Conservation (phyloP, 1,140 invertebrate genomes). For the Drosophila prosaltans region DNA sequence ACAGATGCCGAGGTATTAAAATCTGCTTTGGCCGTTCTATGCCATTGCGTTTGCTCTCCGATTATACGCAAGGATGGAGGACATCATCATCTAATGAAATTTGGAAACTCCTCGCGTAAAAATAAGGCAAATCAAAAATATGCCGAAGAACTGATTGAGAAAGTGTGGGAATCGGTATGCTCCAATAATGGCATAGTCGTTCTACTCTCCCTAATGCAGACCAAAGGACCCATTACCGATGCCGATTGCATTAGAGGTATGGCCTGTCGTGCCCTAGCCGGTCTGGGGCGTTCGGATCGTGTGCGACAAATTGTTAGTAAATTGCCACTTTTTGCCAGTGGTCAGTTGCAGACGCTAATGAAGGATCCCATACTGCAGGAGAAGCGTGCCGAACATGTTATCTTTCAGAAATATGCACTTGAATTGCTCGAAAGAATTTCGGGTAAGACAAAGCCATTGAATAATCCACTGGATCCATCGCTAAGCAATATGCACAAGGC, state of each 20-base stretch:
- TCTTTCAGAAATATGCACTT: conserved; percentile 97
- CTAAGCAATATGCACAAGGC: conserved; percentile 94
- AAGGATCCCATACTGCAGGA: conserved; percentile 98
- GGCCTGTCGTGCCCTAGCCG: conserved; percentile 95
- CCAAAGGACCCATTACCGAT: conserved; percentile 97
- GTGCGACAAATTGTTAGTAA: conserved; percentile 98
- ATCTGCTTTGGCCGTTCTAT: conserved; percentile 93
- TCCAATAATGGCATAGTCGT: conserved; percentile 98
- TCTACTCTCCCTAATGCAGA: conserved; percentile 91
- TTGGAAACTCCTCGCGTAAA: conserved; percentile 86
- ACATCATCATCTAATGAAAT: conserved; percentile 78
- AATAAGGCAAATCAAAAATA: conserved; percentile 88
- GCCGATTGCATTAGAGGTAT: conserved; percentile 96
- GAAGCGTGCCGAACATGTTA: conserved; percentile 96
- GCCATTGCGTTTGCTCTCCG: conserved; percentile 97
- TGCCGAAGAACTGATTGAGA: conserved; percentile 93
- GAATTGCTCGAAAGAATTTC: conserved; percentile 95
- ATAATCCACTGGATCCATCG: conserved; percentile 91
- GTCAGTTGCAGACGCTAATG: conserved; percentile 96
- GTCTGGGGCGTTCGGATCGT: conserved; percentile 94
- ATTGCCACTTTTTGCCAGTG: conserved; percentile 96
- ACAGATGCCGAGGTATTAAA: conserved; percentile 95
- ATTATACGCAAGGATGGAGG: conserved; percentile 87
- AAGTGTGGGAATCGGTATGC: conserved; percentile 96
- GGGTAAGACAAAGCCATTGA: conserved; percentile 93